These are phyloP conservation scores for Meiosimyza platycephala DNA, from an alignment of 2,888 invertebrate genomes.

Conservation along the genomic window DNA sequence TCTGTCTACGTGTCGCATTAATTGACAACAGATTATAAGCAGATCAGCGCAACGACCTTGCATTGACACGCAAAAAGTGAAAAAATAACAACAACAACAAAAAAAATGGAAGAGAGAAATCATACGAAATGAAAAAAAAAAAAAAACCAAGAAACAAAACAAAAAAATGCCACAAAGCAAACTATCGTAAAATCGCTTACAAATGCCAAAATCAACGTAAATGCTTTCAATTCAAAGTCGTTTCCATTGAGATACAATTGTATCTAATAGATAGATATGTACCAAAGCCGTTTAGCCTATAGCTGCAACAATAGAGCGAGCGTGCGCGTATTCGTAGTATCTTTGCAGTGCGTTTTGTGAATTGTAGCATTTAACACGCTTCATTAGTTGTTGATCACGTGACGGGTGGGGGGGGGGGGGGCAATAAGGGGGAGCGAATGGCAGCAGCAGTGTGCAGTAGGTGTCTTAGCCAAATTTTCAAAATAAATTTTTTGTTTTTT, in stretches of 20 bases:
- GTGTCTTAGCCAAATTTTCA: no score
- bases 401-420: background rate
- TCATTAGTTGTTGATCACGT: constrained; percentile 11
- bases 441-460: background rate
- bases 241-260: constrained; percentile 39
- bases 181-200: constrained; percentile 31
- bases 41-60: constrained; percentile 46
- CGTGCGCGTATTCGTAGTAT: no score
- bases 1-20: constrained; percentile 39
- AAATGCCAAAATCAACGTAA: constrained; percentile 20
- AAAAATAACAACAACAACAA: constrained; percentile 29
- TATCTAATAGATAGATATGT: background rate
- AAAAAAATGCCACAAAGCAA: constrained; percentile 23
- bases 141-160: constrained; percentile 27
- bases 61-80: constrained; percentile 21
- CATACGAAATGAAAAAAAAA: background rate
- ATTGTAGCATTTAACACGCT: background rate
- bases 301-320: background rate
- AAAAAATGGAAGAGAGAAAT: constrained; percentile 21
- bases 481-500: background rate
- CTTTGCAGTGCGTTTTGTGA: background rate
- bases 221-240: constrained; percentile 30
- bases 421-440: background rate
- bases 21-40: constrained; percentile 45
- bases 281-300: constrained; percentile 1